Evolutionary conservation across 2,888 invertebrate genomes (phyloP).

Genomic region (Eupithecia dodoneata): DNA sequence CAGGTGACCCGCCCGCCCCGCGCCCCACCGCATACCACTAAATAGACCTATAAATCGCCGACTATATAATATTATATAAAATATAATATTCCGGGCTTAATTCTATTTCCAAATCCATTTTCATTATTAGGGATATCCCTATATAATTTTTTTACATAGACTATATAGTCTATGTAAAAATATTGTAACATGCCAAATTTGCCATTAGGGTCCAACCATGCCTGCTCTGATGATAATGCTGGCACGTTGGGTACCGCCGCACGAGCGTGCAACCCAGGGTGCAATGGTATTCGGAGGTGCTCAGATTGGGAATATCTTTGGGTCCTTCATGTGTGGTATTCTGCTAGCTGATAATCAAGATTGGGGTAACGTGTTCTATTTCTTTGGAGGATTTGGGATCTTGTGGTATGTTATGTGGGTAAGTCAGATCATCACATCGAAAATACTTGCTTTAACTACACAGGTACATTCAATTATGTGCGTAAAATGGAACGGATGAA

Average conservation of each 20-base stretch:
- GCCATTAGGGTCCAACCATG: conserved; percentile 88
- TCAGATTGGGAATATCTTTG: conserved; percentile 83
- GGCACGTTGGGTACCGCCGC: conserved; percentile 85
- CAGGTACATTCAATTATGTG: too few species aligned
- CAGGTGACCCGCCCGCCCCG: too few species aligned
- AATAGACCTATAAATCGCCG: too few species aligned
- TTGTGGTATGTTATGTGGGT: conserved; percentile 83
- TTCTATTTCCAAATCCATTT: too few species aligned
- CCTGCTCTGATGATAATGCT: conserved; percentile 86
- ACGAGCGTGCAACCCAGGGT: conserved; percentile 83
- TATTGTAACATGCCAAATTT: background rate
- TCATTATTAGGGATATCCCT: too few species aligned
- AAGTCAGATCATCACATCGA: conserved; percentile 42
- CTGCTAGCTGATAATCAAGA: conserved; percentile 76
- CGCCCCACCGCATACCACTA: too few species aligned
- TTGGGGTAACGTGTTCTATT: conserved; percentile 85
- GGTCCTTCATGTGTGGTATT: conserved; percentile 80
- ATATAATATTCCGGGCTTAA: too few species aligned
- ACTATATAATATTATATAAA: too few species aligned
- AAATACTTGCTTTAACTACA: too few species aligned
- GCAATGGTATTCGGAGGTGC: conserved; percentile 85
- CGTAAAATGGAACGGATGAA: too few species aligned
- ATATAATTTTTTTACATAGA: too few species aligned
- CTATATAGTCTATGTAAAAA: too few species aligned
- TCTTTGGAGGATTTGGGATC: conserved; percentile 83